Evolutionary conservation across 2,113 vertebrate genomes (phyloP).

Genomic region (Herpailurus yagouaroundi): DNA sequence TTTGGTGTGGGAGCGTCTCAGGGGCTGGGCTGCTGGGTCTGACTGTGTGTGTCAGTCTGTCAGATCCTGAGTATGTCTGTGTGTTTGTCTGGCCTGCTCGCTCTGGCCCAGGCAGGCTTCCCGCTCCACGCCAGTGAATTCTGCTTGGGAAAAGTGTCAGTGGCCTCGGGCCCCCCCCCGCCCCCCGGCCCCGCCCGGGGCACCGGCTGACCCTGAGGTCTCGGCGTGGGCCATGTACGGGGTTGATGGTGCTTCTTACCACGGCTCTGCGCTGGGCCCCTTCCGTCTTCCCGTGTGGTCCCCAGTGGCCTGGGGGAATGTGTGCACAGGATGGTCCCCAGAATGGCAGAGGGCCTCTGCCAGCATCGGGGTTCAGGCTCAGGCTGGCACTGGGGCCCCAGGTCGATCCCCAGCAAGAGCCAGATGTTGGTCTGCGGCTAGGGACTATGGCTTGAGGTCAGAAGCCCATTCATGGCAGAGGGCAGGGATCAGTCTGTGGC

Average conservation of each 20-base stretch:
- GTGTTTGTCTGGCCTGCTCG: neutral
- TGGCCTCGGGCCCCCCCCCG: neutral
- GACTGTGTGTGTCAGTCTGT: neutral
- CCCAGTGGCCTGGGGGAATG: neutral
- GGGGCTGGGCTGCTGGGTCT: neutral
- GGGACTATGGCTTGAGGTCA: neutral
- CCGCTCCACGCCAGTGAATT: neutral
- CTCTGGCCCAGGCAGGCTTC: neutral
- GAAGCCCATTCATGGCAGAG: neutral
- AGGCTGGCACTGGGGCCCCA: neutral
- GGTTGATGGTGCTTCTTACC: neutral
- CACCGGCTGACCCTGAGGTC: neutral
- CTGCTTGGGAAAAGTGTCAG: neutral
- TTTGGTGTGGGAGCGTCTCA: neutral
- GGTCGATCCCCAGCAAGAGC: neutral
- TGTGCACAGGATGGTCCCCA: neutral
- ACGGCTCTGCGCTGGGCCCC: too few relatives aligned
- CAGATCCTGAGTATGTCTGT: neutral
- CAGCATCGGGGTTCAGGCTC: neutral
- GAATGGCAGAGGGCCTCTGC: neutral
- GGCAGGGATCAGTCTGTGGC: neutral
- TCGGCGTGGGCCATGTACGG: rapidly evolving
- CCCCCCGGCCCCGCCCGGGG: too few relatives aligned
- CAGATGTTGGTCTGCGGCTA: neutral
- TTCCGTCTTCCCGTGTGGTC: neutral